phyloP scores from a whole-genome alignment of 1,140 invertebrate species.

The Copidosoma floridanum region DNA sequence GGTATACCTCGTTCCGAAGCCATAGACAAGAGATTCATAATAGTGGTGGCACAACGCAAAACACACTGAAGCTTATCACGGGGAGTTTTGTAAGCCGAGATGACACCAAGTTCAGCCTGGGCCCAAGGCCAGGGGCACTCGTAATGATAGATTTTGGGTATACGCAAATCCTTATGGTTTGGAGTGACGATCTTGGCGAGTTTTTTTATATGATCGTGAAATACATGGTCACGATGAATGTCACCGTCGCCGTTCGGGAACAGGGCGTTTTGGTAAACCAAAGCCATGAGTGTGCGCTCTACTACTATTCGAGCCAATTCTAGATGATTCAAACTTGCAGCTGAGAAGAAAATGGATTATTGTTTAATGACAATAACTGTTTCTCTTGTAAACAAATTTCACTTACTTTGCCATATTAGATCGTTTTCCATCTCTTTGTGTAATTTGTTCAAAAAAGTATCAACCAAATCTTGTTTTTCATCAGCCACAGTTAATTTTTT shows the following conservation, averaged over 20 bases:
- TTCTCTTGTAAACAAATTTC: not conserved
- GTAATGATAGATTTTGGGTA: slow-evolving; percentile 77
- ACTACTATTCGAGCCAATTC: slow-evolving; percentile 71
- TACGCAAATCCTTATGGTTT: slow-evolving; percentile 78
- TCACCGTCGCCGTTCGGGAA: slow-evolving; percentile 98
- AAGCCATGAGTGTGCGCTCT: slow-evolving; percentile 79
- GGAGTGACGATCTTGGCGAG: slow-evolving; percentile 78
- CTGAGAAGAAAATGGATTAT: slow-evolving; percentile 43
- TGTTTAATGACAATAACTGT: not conserved
- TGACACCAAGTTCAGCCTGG: slow-evolving; percentile 86
- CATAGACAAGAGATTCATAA: slow-evolving; percentile 89
- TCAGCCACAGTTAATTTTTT: slow-evolving; percentile 71
- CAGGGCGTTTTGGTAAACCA: slow-evolving; percentile 88
- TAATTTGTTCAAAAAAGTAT: slow-evolving; percentile 63
- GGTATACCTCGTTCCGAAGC: slow-evolving; percentile 78
- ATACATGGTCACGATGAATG: slow-evolving; percentile 82
- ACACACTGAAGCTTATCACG: slow-evolving; percentile 89
- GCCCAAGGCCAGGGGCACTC: slow-evolving; percentile 98
- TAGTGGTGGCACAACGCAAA: slow-evolving; percentile 83
- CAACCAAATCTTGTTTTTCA: slow-evolving; percentile 76
- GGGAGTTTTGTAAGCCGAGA: slow-evolving; percentile 93
- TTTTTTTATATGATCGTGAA: slow-evolving; percentile 86
- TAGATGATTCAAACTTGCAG: slow-evolving; percentile 67
- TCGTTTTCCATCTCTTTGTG: slow-evolving; percentile 66
- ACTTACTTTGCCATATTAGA: slow-evolving; percentile 68